Evolutionary conservation across 2,797 vertebrate species (phyloP), one percentile per base, ranked within the genome.

Genomic region (Thalassophryne amazonica): DNA sequence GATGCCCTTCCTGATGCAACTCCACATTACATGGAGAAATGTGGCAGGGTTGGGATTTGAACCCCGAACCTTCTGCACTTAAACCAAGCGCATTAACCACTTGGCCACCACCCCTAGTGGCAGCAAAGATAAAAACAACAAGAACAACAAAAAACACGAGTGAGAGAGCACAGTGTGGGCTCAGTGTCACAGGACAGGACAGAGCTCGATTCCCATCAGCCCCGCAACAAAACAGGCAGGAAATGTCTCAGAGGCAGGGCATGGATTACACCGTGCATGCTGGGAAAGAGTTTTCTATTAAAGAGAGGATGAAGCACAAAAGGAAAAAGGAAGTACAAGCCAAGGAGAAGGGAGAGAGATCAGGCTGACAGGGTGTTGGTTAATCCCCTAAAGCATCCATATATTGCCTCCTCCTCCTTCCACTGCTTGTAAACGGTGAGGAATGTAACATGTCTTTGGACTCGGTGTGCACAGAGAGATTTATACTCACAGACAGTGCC

Each of bases 341-440:
- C 32, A 43, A 43, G 24, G 41, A 54, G 60, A 43, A 47, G 41
- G 19, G 67, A 52, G 60, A 59, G 45, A 66, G 47, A 67, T 56
- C 63, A 51, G 41, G 56, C 24, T 31, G 45, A 60, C 12, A 13
- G 63, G 68, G 61, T 71, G 75, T 75, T 73, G 69, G 52, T 60
- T 89, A 90, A 89, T 90, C 88, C 86, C 80, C 83, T 80, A 64
- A 89, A 88, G 85, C 84, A 86, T 88, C 81, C 84, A 83, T 87
- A 86, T 87, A 90, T 87, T 83, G 80, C 82, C 78, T 69, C 63
- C 63, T 48, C 70, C 83, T 86, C 66, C 70, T 83, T 78, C 74
- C 55, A 55, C 70, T 59, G 71, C 83, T 86, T 85, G 80, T 86
- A 87, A 88, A 88, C 32, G 70, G 51, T 34, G 10, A 80, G 84